Evolutionary conservation across 2,888 invertebrate genomes (phyloP), one percentile per base, ranked within the genome.

Genomic region (Ornithoptera alexandrae): DNA sequence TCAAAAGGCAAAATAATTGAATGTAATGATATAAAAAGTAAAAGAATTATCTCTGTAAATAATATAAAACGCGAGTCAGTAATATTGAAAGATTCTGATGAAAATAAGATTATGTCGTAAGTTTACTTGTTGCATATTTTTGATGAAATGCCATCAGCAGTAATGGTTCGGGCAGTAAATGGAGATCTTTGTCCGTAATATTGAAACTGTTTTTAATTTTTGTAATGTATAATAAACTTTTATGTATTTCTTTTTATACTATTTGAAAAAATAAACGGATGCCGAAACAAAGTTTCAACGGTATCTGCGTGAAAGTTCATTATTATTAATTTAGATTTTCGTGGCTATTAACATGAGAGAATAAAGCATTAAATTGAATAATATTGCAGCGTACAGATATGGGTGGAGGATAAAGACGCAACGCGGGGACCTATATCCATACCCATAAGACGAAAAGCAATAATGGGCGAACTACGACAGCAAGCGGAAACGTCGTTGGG

Each of bases 351-450:
- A 20, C 5, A 20, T 57, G 20, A 8, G 2, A 57, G 22, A 57
- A 20, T 20, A 20, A 57, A 57, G 0, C 1, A 18, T 20, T n/a
- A 57, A 17, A 20, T 57, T 20, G 6, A 10, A 18, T 57, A 18
- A 30, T n/a, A 67, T 10, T 70, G 46, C 56, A 97, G 96, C 76
- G 95, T 97, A 73, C 94, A 96, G 76, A 94, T 97, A 88, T 96
- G 95, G 88, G 95, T 97, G 57, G 97, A 97, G 87, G 97, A 97
- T 84, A 95, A 95, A 81, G 93, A 95, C 77, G 95, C 96, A n/a
- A 96, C 96, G 75, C 94, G 96, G 80, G 97, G 97, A 1, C 97
- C 97, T 12, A 95, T 97, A 79, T 94, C 94, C 12, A 84, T 97
- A 72, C 90, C 93, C 80, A 94, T 97, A 68, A 87, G 84, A 69